These are phyloP conservation scores for Lepisosteus osseus DNA, from an alignment of 2,113 vertebrate genomes.

Conservation along the genomic window DNA sequence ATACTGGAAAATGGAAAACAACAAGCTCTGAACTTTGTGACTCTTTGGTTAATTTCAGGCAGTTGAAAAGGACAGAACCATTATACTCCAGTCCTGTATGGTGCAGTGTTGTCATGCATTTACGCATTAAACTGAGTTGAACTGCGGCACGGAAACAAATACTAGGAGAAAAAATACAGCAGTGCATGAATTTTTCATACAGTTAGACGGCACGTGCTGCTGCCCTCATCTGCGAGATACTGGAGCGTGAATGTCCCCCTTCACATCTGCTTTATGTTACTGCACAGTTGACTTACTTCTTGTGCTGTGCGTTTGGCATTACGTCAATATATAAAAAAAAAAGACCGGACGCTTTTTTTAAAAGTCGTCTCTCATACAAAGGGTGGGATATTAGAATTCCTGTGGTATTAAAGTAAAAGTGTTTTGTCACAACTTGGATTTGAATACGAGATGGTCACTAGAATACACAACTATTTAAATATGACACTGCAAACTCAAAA, in stretches of 20 bases:
- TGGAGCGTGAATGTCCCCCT: background rate
- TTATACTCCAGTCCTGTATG: no score
- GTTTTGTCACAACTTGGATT: background rate
- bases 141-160: no score
- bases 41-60: no score
- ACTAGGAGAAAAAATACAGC: background rate
- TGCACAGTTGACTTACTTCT: background rate
- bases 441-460: background rate
- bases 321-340: background rate
- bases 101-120: no score
- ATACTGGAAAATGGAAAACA: no score
- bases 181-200: background rate
- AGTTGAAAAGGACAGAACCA: no score
- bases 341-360: background rate
- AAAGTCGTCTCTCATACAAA: background rate
- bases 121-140: no score
- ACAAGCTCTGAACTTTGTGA: no score
- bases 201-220: background rate
- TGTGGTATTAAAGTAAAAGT: background rate
- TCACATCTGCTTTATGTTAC: slow-evolving; percentile 1
- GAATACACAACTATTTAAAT: no score
- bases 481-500: background rate
- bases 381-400: background rate
- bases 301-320: background rate
- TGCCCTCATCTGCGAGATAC: slow-evolving; percentile 2